Evolutionary conservation across 1,140 invertebrate genomes (phyloP).

Genomic region (Paraescarpia echinospica): DNA sequence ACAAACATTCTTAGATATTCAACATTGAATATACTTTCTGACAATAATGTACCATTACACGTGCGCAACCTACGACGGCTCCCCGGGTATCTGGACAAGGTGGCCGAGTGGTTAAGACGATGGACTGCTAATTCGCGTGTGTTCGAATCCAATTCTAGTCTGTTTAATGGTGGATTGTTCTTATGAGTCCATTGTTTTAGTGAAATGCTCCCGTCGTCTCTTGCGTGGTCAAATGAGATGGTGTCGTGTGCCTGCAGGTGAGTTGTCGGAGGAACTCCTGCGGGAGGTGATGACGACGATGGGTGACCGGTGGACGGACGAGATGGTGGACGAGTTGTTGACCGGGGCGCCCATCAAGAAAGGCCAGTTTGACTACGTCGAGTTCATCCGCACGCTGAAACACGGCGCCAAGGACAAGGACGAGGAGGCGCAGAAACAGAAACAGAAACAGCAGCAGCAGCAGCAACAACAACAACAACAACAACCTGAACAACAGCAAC

Average conservation of each 20-base stretch:
- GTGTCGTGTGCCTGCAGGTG: slow-evolving; percentile 37
- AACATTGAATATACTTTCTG: no score
- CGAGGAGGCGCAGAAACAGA: slow-evolving; percentile 6
- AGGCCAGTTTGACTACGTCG: slow-evolving; percentile 94
- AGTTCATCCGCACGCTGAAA: slow-evolving; percentile 79
- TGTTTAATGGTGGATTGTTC: no score
- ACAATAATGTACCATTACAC: no score
- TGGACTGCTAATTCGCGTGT: slow-evolving; percentile 63
- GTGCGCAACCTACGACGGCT: no score
- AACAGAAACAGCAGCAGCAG: not conserved
- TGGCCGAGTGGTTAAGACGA: slow-evolving; percentile 63
- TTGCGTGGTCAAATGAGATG: not conserved
- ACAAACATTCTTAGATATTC: no score
- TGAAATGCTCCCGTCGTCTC: no score
- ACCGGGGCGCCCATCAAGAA: slow-evolving; percentile 93
- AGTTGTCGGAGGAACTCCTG: slow-evolving; percentile 86
- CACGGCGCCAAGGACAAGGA: slow-evolving; percentile 21
- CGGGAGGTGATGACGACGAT: slow-evolving; percentile 92
- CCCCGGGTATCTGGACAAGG: no score
- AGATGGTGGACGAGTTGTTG: slow-evolving; percentile 96
- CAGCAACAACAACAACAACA: not conserved
- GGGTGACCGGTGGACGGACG: slow-evolving; percentile 94
- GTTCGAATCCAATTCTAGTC: slow-evolving; percentile 60
- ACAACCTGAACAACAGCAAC: not conserved
- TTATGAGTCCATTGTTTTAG: no score